Conservation (phyloP, 1,140 invertebrate genomes). For the Maniola jurtina region DNA sequence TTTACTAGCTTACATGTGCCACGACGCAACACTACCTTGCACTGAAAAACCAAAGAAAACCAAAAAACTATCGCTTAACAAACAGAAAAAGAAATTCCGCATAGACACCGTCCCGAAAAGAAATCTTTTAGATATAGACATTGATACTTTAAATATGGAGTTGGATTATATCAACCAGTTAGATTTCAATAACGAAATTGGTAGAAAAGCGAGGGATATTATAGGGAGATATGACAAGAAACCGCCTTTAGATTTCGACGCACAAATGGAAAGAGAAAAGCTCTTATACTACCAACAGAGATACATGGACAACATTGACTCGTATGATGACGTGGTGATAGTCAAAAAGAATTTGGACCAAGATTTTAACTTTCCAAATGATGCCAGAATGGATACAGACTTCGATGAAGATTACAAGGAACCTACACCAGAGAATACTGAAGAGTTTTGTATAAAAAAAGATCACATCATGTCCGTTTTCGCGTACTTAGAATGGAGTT, state of each 20-base stretch:
- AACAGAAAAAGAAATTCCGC: slow-evolving; percentile 44
- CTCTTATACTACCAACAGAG: slow-evolving; percentile 75
- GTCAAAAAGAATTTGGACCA: slow-evolving; percentile 77
- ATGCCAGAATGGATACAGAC: slow-evolving; percentile 59
- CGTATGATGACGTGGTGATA: slow-evolving; percentile 74
- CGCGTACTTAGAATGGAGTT: slow-evolving; percentile 87
- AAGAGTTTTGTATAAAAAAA: slow-evolving; percentile 81
- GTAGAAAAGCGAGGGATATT: slow-evolving; percentile 66
- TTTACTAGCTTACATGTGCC: slow-evolving; percentile 90
- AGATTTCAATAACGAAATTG: slow-evolving; percentile 70
- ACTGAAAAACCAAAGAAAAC: slow-evolving; percentile 52
- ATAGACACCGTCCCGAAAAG: slow-evolving; percentile 38
- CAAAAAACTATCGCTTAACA: slow-evolving; percentile 42
- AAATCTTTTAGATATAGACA: slow-evolving; percentile 58
- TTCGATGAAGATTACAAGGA: slow-evolving; percentile 75
- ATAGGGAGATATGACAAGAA: slow-evolving; percentile 67
- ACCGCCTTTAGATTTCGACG: slow-evolving; percentile 66
- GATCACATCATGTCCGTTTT: slow-evolving; percentile 87
- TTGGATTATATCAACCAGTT: slow-evolving; percentile 70
- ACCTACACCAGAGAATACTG: slow-evolving; percentile 59
- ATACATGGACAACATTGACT: slow-evolving; percentile 70
- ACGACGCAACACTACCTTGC: slow-evolving; percentile 88
- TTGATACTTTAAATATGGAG: slow-evolving; percentile 68
- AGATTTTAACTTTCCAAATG: slow-evolving; percentile 77
- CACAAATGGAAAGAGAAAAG: slow-evolving; percentile 78